These are phyloP conservation scores for Laupala kohalensis DNA, from an alignment of 1,140 invertebrate species.

Conservation along the genomic window DNA sequence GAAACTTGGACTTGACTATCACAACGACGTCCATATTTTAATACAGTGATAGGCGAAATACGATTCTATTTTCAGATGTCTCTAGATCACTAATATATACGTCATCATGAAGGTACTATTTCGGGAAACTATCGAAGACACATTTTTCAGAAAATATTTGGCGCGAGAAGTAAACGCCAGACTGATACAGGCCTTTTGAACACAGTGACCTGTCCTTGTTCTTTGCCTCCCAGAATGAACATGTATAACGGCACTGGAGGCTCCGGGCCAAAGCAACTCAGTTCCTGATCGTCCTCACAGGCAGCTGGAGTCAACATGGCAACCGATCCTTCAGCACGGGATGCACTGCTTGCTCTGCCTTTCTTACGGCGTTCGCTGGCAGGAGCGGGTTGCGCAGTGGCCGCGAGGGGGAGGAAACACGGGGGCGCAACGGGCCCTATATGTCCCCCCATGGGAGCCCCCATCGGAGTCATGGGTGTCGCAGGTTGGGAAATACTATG, in stretches of 20 bases:
- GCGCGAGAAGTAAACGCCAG: slow-evolving; percentile 45
- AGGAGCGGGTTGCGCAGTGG: slow-evolving; percentile 5
- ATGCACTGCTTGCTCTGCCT: slow-evolving; percentile 30
- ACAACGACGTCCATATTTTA: neutral
- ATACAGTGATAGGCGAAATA: neutral
- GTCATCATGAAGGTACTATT: neutral
- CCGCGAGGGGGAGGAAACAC: neutral
- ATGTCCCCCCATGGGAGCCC: neutral
- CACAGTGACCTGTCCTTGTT: slow-evolving; percentile 50
- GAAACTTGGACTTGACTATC: neutral
- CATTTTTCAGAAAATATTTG: slow-evolving; percentile 16
- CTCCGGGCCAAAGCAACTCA: slow-evolving; percentile 17
- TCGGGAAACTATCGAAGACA: no score
- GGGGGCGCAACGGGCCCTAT: neutral
- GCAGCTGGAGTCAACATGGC: slow-evolving; percentile 2
- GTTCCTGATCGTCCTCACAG: neutral
- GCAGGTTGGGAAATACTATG: slow-evolving; percentile 1
- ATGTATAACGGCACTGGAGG: slow-evolving; percentile 41
- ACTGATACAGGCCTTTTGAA: slow-evolving; percentile 50
- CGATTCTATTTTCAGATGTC: neutral
- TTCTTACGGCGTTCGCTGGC: slow-evolving; percentile 24
- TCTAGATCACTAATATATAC: neutral
- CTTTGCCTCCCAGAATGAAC: slow-evolving; percentile 49
- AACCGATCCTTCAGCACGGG: slow-evolving; percentile 24
- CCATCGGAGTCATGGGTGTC: neutral